Conservation (phyloP, 2,797 vertebrate species). For the Tenualosa ilisha region DNA sequence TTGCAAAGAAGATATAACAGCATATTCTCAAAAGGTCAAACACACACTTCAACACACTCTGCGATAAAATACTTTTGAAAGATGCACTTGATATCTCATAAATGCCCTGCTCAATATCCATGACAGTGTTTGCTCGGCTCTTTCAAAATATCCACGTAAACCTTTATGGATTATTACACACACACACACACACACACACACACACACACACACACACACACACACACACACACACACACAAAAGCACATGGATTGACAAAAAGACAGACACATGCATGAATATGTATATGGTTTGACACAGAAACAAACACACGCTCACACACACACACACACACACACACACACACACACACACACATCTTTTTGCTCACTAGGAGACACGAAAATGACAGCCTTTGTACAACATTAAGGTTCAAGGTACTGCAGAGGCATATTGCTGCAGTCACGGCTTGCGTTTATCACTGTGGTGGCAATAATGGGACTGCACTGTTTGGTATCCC, state of each 20-base stretch:
- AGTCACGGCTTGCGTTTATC: conserved; percentile 23
- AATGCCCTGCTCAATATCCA: not conserved
- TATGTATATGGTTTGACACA: not conserved
- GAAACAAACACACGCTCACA: not conserved
- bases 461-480: conserved; percentile 17
- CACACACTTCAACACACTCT: not conserved
- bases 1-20: not conserved
- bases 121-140: not conserved
- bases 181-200: not conserved
- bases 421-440: conserved; percentile 17
- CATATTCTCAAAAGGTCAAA: conserved; percentile 3
- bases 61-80: not conserved
- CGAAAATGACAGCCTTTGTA: not conserved
- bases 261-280: not conserved
- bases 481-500: conserved; percentile 13
- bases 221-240: not conserved
- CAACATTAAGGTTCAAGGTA: not conserved
- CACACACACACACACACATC: not conserved
- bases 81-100: not conserved
- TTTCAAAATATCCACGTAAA: not conserved
- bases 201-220: not conserved
- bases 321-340: conserved; percentile 9
- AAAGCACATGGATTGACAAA: not conserved
- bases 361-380: not conserved
- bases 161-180: not conserved